Evolutionary conservation across 2,113 vertebrate genomes (phyloP).

Genomic region (Sphaerodactylus townsendi): DNA sequence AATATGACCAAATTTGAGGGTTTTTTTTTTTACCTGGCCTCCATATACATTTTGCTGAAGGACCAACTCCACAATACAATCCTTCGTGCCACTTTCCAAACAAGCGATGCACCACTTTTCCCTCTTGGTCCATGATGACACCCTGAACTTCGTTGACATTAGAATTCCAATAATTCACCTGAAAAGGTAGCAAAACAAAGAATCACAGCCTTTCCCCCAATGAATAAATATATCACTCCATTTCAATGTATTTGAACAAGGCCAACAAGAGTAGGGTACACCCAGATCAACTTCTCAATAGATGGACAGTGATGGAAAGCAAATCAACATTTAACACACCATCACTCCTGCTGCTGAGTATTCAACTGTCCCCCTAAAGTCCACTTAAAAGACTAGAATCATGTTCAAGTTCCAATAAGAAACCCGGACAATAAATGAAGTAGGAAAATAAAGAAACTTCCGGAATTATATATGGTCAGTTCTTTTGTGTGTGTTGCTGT

Average conservation of each 20-base stretch:
- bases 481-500: neutral
- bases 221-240: neutral
- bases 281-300: too few species aligned
- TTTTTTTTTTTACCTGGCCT: slow-evolving; percentile 87
- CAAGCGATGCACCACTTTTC: slow-evolving; percentile 92
- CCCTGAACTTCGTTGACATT: slow-evolving; percentile 97
- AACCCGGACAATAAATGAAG: too few species aligned
- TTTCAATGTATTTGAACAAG: neutral
- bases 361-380: neutral
- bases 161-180: slow-evolving; percentile 99
- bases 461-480: neutral
- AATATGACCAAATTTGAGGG: neutral
- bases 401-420: neutral
- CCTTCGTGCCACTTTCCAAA: slow-evolving; percentile 99
- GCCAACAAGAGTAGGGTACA: neutral
- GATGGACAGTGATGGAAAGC: neutral
- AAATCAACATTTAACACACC: neutral
- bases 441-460: neutral
- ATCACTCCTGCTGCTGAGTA: neutral
- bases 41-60: slow-evolving; percentile 97
- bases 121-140: slow-evolving; percentile 96
- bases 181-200: slow-evolving; percentile 31
- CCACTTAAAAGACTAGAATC: neutral
- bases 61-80: slow-evolving; percentile 92
- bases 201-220: neutral